Evolutionary conservation across 1,140 invertebrate species (phyloP), one percentile per base, ranked within the genome.

Genomic region (Fragariocoptes setiger): DNA sequence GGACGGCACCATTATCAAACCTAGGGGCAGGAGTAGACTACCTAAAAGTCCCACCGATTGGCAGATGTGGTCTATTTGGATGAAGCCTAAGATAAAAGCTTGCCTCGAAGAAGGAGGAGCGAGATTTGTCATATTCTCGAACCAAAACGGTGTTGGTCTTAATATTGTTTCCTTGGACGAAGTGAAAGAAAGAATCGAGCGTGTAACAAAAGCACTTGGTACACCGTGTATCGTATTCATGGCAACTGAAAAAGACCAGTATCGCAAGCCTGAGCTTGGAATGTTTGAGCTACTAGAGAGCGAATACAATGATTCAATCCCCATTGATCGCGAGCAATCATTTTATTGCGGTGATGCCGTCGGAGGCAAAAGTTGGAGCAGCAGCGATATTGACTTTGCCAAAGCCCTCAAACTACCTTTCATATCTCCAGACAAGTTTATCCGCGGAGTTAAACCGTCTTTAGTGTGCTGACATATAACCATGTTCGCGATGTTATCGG

Each of bases 281-380:
- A 35, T 49, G 20, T 49, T 35, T 21, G 3, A 35, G 13, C 20
- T 44, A 13, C 35, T 49, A 12, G 37, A 42, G 19, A 20, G 38
- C 16, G 15, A 40, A 3, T 39, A 20, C 20, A 42, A 43, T 40
- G 37, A 42, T 40, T 14, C 13, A 20, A 18, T 45, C 4, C 14
- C 17, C 5, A 43, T 49, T 17, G 42, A 49, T 40, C 16, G 18
- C 13, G 15, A 37, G 4, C 8, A 19, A n/a, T 40, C 40, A 21
- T 49, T 49, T 19, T 49, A 44, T 38, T 44, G 48, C n/a, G 48
- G 48, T 4, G 48, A 49, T 43, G 48, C 48, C 19, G 44, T 44
- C 12, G 48, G 48, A 4, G 15, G 46, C 8, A 43, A 45, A 41
- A 43, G 31, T 35, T 44, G 46, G n/a, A 48, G 46, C 37, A 21